A percentile compares a stretch with the other conserved stretches of the same genome.
These are phyloP conservation scores for Pollimyrus isidori DNA, from an alignment of 2,113 vertebrate genomes.

Conservation along the genomic window DNA sequence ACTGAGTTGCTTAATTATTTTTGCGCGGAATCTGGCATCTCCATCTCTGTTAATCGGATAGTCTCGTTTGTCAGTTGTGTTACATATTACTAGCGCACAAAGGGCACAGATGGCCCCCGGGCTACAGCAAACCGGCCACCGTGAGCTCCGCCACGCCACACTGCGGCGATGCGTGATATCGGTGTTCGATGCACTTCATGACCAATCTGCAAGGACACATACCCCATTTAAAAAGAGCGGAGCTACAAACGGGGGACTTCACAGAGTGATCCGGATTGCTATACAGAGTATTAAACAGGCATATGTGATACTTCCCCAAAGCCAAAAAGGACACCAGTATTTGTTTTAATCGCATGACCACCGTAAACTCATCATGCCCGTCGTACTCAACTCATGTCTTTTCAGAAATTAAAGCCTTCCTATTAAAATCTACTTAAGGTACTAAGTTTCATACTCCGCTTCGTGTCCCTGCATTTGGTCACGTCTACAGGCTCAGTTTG, in stretches of 20 bases:
- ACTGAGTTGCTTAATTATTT: background rate
- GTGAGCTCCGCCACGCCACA: background rate
- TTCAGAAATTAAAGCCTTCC: background rate
- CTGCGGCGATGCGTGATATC: background rate
- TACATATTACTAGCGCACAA: background rate
- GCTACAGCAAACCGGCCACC: background rate
- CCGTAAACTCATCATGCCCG: background rate
- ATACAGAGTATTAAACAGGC: background rate
- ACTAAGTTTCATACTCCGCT: background rate
- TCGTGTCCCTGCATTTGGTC: background rate
- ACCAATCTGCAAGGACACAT: background rate
- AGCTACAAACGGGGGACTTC: background rate
- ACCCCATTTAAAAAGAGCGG: background rate
- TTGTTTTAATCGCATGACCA: background rate
- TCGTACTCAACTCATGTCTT: background rate
- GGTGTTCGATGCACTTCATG: background rate
- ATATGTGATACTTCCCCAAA: background rate
- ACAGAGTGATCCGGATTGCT: background rate
- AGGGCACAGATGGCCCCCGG: background rate
- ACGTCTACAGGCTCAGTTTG: background rate
- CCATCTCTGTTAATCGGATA: background rate
- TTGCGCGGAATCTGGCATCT: background rate
- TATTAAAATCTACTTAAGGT: background rate
- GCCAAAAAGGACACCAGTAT: background rate
- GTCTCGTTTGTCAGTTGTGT: background rate